Evolutionary conservation across 2,888 invertebrate species (phyloP).

Genomic region (Seira sanloemensis): DNA sequence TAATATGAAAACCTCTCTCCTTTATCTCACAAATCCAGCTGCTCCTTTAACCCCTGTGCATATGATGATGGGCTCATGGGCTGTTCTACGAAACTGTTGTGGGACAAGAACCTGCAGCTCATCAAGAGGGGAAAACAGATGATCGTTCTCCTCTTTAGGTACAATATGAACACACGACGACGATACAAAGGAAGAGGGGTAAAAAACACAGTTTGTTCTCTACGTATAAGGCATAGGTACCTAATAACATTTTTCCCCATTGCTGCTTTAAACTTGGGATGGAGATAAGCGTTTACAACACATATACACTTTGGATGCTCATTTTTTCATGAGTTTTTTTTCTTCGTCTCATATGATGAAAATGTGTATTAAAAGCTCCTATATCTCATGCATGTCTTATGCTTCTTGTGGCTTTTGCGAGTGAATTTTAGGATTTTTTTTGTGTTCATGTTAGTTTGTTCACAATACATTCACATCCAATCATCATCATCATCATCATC

Average conservation of each 20-base stretch:
- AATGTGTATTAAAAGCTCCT: neutral
- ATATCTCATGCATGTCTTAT: neutral
- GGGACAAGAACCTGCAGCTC: neutral
- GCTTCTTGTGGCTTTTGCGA: neutral
- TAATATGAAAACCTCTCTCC: neutral
- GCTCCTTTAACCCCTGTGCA: neutral
- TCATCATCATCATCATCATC: neutral
- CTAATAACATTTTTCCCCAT: neutral
- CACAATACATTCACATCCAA: neutral
- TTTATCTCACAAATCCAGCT: too few species aligned
- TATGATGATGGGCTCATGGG: neutral
- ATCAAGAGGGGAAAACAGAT: neutral
- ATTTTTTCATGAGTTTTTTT: neutral
- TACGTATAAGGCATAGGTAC: neutral
- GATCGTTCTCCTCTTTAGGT: neutral
- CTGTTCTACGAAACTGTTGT: neutral
- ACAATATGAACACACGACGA: neutral
- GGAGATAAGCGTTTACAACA: too few species aligned
- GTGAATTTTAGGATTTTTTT: neutral
- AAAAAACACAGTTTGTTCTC: neutral
- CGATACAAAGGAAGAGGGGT: neutral
- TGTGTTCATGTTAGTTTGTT: neutral
- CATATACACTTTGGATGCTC: neutral
- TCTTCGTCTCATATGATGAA: neutral
- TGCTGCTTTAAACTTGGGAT: too few species aligned